These are phyloP conservation scores for Invenusta paracnida DNA, from an alignment of 2,888 invertebrate genomes.

Conservation along the genomic window DNA sequence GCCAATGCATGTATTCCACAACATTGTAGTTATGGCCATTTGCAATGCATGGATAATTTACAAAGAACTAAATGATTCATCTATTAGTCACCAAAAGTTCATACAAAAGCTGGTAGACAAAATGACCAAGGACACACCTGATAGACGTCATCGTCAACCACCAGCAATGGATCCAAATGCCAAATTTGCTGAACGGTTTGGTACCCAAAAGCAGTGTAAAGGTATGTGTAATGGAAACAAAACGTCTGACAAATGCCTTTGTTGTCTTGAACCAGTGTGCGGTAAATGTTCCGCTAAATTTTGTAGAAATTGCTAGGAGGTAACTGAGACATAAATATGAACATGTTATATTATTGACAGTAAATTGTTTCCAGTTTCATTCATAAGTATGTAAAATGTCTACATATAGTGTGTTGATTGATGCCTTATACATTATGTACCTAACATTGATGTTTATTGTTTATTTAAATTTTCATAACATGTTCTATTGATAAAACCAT, in stretches of 20 bases:
- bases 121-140: neutral
- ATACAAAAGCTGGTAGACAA: neutral
- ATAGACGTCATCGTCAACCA: neutral
- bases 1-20: neutral
- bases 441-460: neutral
- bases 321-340: neutral
- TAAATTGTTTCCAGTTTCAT: neutral
- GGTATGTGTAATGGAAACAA: neutral
- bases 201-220: neutral
- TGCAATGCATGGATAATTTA: neutral
- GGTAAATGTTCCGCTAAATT: no score
- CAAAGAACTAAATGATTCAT: neutral
- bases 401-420: neutral
- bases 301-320: no score
- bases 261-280: no score
- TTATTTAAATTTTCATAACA: neutral
- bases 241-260: neutral
- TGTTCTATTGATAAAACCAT: neutral
- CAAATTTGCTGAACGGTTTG: neutral
- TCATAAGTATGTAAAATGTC: neutral
- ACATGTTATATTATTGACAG: neutral
- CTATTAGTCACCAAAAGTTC: neutral
- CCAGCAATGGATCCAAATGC: neutral
- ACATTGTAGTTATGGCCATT: neutral
- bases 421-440: neutral